Conservation (phyloP, 2,888 invertebrate genomes). For the Camptogramma bilineatum region DNA sequence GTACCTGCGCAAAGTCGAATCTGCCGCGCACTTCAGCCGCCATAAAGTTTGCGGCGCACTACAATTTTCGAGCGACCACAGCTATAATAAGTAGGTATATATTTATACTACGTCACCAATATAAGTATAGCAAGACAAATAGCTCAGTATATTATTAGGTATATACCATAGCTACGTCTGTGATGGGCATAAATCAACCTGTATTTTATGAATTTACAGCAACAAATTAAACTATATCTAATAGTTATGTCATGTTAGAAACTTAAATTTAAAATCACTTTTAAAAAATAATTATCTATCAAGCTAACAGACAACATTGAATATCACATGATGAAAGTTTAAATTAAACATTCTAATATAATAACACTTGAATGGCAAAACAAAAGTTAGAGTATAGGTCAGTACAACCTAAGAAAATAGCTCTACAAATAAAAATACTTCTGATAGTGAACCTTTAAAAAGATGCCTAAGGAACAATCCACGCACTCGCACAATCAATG, state of each 20-base stretch:
- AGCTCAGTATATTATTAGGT: too few species aligned
- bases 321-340: constrained; percentile 83
- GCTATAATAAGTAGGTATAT: too few species aligned
- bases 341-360: constrained; percentile 65
- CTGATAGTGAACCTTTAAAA: constrained; percentile 41
- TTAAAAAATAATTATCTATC: constrained; percentile 65
- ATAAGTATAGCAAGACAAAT: too few species aligned
- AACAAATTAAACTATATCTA: constrained; percentile 61
- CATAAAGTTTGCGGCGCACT: too few species aligned
- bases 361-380: constrained; percentile 74
- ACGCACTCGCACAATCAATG: constrained; percentile 9
- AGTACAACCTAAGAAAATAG: constrained; percentile 43
- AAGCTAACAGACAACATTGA: constrained; percentile 83
- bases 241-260: constrained; percentile 73
- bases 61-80: too few species aligned
- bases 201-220: constrained; percentile 61
- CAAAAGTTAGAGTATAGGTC: constrained; percentile 54
- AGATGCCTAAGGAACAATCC: constrained; percentile 57
- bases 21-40: too few species aligned
- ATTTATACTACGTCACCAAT: too few species aligned
- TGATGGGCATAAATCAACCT: constrained; percentile 8
- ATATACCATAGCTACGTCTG: too few species aligned
- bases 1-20: too few species aligned
- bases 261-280: constrained; percentile 71
- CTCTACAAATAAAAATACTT: constrained; percentile 59